Percentiles rank a stretch among this genome's conserved stretches.
Conservation (phyloP, 2,888 invertebrate species). For the Oscheius sp. region DNA sequence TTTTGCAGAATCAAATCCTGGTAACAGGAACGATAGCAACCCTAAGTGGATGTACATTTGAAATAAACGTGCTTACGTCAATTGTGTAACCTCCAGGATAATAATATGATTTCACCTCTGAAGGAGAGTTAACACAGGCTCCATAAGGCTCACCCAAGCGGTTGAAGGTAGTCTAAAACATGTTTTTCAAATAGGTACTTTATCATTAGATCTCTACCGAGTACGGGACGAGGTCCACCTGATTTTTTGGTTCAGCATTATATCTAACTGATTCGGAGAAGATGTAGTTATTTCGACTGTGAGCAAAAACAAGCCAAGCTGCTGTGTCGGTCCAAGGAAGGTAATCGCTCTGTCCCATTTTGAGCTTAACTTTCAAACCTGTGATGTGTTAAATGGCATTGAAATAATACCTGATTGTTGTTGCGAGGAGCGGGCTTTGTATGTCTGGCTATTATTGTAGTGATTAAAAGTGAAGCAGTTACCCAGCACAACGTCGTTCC, state of each 20-base stretch:
- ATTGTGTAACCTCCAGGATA: slow-evolving; percentile 51
- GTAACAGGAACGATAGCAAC: slow-evolving; percentile 53
- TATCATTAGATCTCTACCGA: not conserved
- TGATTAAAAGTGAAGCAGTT: slow-evolving; percentile 61
- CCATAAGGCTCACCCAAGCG: slow-evolving; percentile 49
- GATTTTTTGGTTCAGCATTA: slow-evolving; percentile 34
- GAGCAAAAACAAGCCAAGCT: slow-evolving; percentile 50
- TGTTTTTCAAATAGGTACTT: no score
- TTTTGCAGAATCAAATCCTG: slow-evolving; percentile 41
- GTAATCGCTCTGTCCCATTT: slow-evolving; percentile 48
- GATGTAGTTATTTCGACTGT: slow-evolving; percentile 42
- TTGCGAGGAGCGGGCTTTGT: slow-evolving; percentile 39
- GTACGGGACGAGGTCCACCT: not conserved
- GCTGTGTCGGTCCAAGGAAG: slow-evolving; percentile 54
- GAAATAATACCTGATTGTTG: slow-evolving; percentile 38
- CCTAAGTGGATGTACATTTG: slow-evolving; percentile 34
- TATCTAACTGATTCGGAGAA: slow-evolving; percentile 56
- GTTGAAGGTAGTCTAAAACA: slow-evolving; percentile 15
- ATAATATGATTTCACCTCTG: slow-evolving; percentile 51
- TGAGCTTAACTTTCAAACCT: slow-evolving; percentile 46
- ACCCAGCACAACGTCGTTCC: slow-evolving; percentile 57
- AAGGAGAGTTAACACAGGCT: slow-evolving; percentile 42
- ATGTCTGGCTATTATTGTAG: slow-evolving; percentile 30
- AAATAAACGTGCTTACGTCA: slow-evolving; percentile 41
- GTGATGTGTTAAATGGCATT: not conserved